Base-by-base conservation (phyloP, 2,888 invertebrate species). In the Polia nebulosa region DNA sequence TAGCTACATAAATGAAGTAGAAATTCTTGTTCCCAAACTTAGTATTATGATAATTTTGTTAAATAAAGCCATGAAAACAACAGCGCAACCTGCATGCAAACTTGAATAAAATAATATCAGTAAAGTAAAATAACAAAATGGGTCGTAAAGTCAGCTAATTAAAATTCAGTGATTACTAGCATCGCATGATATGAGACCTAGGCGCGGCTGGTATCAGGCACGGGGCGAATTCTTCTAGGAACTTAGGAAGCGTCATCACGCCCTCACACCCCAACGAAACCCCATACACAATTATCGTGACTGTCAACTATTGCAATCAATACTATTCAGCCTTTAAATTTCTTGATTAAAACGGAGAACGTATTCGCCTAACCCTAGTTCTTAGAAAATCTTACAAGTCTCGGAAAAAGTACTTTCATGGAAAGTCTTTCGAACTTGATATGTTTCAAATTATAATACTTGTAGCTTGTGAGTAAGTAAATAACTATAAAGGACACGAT, bases 181-280 rank as follows among this genome's bases (percentile, higher is more conserved):
- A 80, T 79, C 80, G 89, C 88, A 89, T 87, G 88, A 83, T 84
- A 86, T 69, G 69, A 78, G 75, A 82, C 81, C 79, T 86, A 69
- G 85, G 89, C 36, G 87, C 91, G 73, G 68, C 61, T 86, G 85
- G 94, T 94, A 84, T 89, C 94, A 89, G 94, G 94, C 79, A 94
- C 94, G 87, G 72, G 71, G 82, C 15, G 20, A 72, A 75, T 79
- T 85, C 83, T 90, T 89, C 88, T 88, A 87, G 86, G 84, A 89
- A 90, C 89, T 87, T 88, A 85, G 87, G 82, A 89, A 90, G 78
- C 85, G 84, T 88, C 84, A 85, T 87, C 76, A 78, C 70, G 63
- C 78, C 74, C 69, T 76, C 73, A 73, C 79, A 81, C 77, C 76
- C 78, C 67, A 25, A 59, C 60, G 66, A 72, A 69, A 67, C 71